Evolutionary conservation across 2,888 invertebrate species (phyloP), one percentile per base, ranked within the genome.

Genomic region (Caenorhabditis zanzibari): DNA sequence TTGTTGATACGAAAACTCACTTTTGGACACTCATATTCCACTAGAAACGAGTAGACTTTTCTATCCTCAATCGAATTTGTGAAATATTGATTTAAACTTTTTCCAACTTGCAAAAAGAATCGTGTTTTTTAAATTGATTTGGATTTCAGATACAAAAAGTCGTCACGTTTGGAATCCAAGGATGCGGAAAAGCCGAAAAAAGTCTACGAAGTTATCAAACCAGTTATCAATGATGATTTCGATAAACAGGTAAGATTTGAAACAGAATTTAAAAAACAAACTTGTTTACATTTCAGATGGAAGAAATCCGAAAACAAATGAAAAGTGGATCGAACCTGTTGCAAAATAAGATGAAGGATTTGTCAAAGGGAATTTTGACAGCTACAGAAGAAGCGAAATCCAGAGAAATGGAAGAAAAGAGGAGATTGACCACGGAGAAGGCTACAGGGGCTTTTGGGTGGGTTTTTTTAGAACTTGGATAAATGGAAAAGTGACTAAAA

Each of bases 261-360:
- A 32, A 32, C 7, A 7, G 32, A 4, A 32, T 32, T 32, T n/a
- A n/a, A n/a, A n/a, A n/a, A n/a, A n/a, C n/a, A n/a, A n/a, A n/a
- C n/a, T n/a, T n/a, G n/a, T n/a, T n/a, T n/a, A n/a, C n/a, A n/a
- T 32, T 84, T 73, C 80, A 91, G 90, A 88, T 91, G 88, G 87
- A 88, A 54, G 91, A 91, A 76, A 85, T 91, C n/a, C 86, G 91
- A 12, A 87, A 87, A 35, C 87, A 91, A 75, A 91, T 91, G 90
- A 90, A 90, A 66, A 82, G 85, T 38, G 90, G 90, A n/a, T 82
- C 85, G 5, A 83, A 71, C 9, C 81, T 88, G 52, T 75, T 91
- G 41, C 90, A 90, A 74, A 85, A 64, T 10, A 86, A 90, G 56
- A 86, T 88, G 73, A 88, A 86, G 28, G 83, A 81, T 47, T 58